phyloP scores from a whole-genome alignment of 2,797 vertebrate species.

The Cyprinodon diabolis region DNA sequence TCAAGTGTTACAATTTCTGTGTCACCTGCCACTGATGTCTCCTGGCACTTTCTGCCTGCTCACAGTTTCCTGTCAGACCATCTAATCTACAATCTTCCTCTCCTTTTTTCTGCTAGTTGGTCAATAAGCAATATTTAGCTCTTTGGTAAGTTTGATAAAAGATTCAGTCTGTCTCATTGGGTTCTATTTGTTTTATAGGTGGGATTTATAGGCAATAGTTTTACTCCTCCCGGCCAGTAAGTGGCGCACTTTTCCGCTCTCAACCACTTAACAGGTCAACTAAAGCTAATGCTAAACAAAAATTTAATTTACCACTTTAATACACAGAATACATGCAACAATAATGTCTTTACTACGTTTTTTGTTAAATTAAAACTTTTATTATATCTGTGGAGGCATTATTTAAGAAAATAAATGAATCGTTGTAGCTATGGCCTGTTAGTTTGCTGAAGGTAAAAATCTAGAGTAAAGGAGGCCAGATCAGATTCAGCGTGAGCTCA shows the following conservation, averaged over 20 bases:
- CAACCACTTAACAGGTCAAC: no score
- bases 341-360: no score
- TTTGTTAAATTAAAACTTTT: no score
- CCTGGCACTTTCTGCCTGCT: constrained; percentile 51
- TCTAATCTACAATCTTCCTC: constrained; percentile 35
- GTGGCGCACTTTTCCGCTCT: no score
- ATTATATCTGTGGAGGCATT: no score
- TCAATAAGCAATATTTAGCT: neutral
- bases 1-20: constrained; percentile 71
- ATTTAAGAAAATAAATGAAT: no score
- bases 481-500: constrained; percentile 81
- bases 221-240: no score
- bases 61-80: constrained; percentile 51
- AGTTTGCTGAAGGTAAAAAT: constrained; percentile 41
- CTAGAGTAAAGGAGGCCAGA: constrained; percentile 66
- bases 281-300: no score
- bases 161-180: neutral
- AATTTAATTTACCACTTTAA: no score
- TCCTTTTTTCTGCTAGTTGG: neutral
- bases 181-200: neutral
- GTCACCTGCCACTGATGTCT: constrained; percentile 69
- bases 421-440: no score
- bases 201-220: neutral
- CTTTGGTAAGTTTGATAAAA: neutral
- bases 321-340: no score